phyloP scores from a whole-genome alignment of 1,140 invertebrate genomes.

The Drosophila albomicans region DNA sequence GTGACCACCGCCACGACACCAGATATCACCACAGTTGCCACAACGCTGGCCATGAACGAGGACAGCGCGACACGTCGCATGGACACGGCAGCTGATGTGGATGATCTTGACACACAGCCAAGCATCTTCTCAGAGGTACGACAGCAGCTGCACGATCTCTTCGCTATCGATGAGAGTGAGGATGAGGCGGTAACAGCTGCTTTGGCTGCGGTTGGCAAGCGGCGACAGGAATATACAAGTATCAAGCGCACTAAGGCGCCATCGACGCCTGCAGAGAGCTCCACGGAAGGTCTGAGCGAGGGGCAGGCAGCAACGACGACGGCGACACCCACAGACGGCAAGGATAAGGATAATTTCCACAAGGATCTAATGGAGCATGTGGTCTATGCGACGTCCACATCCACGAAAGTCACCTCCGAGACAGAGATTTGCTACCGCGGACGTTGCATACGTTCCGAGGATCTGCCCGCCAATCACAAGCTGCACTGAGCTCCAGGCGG shows the following conservation, averaged over 20 bases:
- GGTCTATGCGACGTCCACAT: slow-evolving; percentile 89
- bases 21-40: slow-evolving; percentile 60
- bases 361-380: slow-evolving; percentile 85
- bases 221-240: slow-evolving; percentile 84
- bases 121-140: slow-evolving; percentile 83
- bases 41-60: slow-evolving; percentile 56
- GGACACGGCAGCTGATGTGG: slow-evolving; percentile 71
- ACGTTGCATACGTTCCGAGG: slow-evolving; percentile 90
- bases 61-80: slow-evolving; percentile 78
- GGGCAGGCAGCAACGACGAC: slow-evolving; percentile 56
- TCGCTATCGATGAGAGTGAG: slow-evolving; percentile 78
- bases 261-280: slow-evolving; percentile 55
- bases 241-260: slow-evolving; percentile 66
- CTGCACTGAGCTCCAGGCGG: slow-evolving; percentile 64
- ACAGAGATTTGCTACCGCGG: slow-evolving; percentile 94
- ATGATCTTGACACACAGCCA: slow-evolving; percentile 79
- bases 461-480: slow-evolving; percentile 82
- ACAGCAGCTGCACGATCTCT: slow-evolving; percentile 78
- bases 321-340: slow-evolving; percentile 63
- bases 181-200: slow-evolving; percentile 71
- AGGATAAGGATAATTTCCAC: slow-evolving; percentile 75
- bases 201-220: slow-evolving; percentile 65
- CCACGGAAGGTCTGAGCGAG: slow-evolving; percentile 37
- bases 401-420: slow-evolving; percentile 91
- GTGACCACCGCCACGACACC: slow-evolving; percentile 52